Evolutionary conservation across 2,888 invertebrate species (phyloP), one percentile per base, ranked within the genome.

Genomic region (Ochropleura plecta): DNA sequence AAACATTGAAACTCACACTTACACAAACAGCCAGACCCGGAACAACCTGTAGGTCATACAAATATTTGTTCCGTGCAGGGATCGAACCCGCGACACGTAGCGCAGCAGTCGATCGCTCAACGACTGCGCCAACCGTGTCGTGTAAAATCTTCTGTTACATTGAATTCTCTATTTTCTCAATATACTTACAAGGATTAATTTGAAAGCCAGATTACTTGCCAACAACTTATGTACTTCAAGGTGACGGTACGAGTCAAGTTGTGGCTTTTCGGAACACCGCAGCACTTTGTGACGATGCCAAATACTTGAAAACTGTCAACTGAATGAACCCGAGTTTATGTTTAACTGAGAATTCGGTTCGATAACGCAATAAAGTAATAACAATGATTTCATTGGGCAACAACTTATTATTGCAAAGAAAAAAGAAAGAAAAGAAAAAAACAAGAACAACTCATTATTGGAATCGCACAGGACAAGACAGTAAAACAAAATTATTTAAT

Each of bases 161-260:
- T 51, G 44, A 51, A 18, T 69, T 18, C 40, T 7, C 20, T 10
- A 18, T 20, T 7, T 49, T 8, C 7, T 20, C 40, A 40, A 12
- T 16, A 4, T 51, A 57, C 46, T 78, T 40, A 51, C 20, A n/a
- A 48, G 14, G 40, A 77, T 72, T 80, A 78, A 80, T 79, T 68
- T 53, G 44, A 69, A 44, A 49, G 65, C 20, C 74, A 66, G 74
- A 30, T 55, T 9, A 60, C 55, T 73, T 80, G 80, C 78, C 62
- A 80, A 57, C 49, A 67, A 69, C 76, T 75, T 44, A 20, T 68
- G 44, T 40, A 44, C 64, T 60, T 81, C 20, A 18, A 30, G 10
- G 64, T 65, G 68, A 81, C 78, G 51, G 53, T 20, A 16, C 3
- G 16, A 68, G 53, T 59, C 51, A 67, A 73, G 57, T 63, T 53